Base-by-base conservation (phyloP, 2,113 vertebrate genomes). In the Hypocryptadius cinnamomeus region DNA sequence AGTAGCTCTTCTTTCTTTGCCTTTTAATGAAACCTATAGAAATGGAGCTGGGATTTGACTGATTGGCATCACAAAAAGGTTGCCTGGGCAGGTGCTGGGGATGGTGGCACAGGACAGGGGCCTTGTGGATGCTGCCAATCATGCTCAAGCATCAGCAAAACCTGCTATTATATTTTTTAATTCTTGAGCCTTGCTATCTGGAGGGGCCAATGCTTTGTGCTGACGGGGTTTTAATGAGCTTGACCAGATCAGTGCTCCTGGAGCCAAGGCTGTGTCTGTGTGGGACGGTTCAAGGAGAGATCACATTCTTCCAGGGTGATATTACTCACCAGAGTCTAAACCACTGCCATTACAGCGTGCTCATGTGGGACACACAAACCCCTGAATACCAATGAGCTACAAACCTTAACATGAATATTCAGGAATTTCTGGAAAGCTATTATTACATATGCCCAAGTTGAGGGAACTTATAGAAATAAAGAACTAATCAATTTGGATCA, bases 51-150 rank as follows among this genome's bases (percentile, higher is more conserved):
- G 93, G 93, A 72, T 83, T 79, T 91, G 79, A 73, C 89, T 96
- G 91, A 95, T 61, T 96, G 93, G 85, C 89, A 95, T 91, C 53
- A 95, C 87, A 94, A 95, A 96, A 96, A 87, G 97, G 89, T 78
- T 82, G 87, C 81, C 77, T 56, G 89, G 93, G 96, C 93, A 96
- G 93, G 83, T 97, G 95, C 84, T 92, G 65, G 79, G 89, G 89
- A 91, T 89, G 48, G 71, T 28, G 89, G 93, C 51, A 53, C 65
- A 87, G 94, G 95, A 92, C 22, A 70, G n/a, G 74, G 85, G 94
- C 73, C 95, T 89, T 83, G 79, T 92, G 77, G 50, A 45, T 90
- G 95, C 65, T 95, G 96, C 76, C 94, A 96, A 48, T 94, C 95
- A 85, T 7, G 50, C 78, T 97, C 93, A 79, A 90, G 89, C 64